Base-by-base conservation (phyloP, 2,113 vertebrate genomes). In the Daubentonia madagascariensis region DNA sequence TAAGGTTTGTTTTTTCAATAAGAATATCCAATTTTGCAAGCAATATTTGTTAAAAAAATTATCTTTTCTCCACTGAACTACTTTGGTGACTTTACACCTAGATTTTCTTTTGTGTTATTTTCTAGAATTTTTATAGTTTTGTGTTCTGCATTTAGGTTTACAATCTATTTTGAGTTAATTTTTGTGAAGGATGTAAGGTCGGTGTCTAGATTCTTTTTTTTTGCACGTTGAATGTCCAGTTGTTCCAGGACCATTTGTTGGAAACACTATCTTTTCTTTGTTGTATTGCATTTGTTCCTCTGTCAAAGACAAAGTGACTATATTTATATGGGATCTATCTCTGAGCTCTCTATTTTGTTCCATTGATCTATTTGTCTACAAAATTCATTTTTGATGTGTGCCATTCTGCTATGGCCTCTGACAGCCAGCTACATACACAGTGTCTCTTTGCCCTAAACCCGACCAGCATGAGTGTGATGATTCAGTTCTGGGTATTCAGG, bases 391-490 rank as follows among this genome's bases (percentile, higher is more conserved):
- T 65, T 50, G 63, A 50, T 28, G 8, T 81, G 35, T 6, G 9
- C 25, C 57, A 4, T 32, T 52, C 28, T 61, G 12, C 50, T 8
- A 5, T 7, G 67, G 23, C 28, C 57, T 80, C 40, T 52, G 50
- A 37, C 8, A 35, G 65, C 35, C 50, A 10, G 14, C 11, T 13
- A n/a, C 9, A 25, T 7, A 37, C 18, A 37, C 16, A 59, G 16
- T 3, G 17, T 43, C 57, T 52, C 28, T 30, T 50, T 59, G 35
- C 14, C 18, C 70, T 50, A 52, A 45, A 32, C 22, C 45, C 7
- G 4, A 5, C 9, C 4, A 23, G 30, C 4, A 1, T 22, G n/a
- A 30, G 35, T n/a, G n/a, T 20, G 45, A 0, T n/a, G 54, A 54
- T 28, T 84, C 10, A 40, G 43, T 59, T 54, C 48, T 30, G 40